Conservation (phyloP, 2,888 invertebrate genomes). For the Embidobia sp. region DNA sequence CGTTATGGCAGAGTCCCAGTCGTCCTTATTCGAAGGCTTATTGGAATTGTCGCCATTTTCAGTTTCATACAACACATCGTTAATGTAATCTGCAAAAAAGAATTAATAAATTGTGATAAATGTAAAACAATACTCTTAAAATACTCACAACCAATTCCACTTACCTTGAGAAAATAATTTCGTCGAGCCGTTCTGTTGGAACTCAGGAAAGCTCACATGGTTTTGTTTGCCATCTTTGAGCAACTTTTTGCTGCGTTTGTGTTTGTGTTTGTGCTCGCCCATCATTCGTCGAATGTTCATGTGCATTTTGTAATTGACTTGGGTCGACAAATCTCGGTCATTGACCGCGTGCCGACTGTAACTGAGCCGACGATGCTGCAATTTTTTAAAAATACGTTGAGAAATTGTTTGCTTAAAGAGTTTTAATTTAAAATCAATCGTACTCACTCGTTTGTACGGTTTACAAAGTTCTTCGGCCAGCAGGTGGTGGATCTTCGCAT, state of each 20-base stretch:
- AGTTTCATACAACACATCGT: constrained; percentile 89
- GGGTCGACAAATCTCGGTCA: constrained; percentile 92
- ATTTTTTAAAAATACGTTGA: too few species aligned
- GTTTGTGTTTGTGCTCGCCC: constrained; percentile 91
- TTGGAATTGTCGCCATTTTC: constrained; percentile 83
- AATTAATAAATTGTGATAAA: background rate
- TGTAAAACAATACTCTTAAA: background rate
- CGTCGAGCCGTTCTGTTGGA: constrained; percentile 93
- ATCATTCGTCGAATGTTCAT: constrained; percentile 94
- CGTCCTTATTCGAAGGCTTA: constrained; percentile 85
- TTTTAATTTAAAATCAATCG: background rate
- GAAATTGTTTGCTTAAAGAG: background rate
- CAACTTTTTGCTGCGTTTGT: constrained; percentile 92
- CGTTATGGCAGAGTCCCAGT: constrained; percentile 93
- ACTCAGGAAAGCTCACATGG: constrained; percentile 94
- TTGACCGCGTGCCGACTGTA: constrained; percentile 96
- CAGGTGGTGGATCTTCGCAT: constrained; percentile 96
- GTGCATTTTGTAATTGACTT: constrained; percentile 93
- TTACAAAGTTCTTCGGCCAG: constrained; percentile 94
- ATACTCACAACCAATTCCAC: constrained; percentile 23
- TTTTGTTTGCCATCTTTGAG: constrained; percentile 93
- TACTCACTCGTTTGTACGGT: constrained; percentile 91
- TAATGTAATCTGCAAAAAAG: constrained; percentile 91
- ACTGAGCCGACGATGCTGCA: constrained; percentile 92
- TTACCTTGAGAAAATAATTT: constrained; percentile 94